Evolutionary conservation across 2,888 invertebrate species (phyloP).

Genomic region (Macrosiphum euphorbiae): DNA sequence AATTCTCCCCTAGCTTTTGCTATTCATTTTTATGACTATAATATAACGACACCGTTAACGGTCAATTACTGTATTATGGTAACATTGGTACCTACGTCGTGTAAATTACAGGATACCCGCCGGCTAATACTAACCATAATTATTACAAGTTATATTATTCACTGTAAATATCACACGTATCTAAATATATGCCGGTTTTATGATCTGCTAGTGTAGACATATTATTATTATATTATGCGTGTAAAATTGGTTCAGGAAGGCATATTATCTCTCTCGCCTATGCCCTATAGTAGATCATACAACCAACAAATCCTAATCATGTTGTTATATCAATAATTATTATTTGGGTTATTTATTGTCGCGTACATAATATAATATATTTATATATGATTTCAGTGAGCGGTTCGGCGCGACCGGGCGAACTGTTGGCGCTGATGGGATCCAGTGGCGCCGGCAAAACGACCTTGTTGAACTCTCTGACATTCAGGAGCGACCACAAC

Average conservation of each 20-base stretch:
- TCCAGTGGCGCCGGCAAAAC: conserved; percentile 96
- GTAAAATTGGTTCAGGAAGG: neutral
- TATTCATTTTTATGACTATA: neutral
- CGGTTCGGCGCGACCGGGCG: conserved; percentile 88
- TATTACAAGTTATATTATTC: neutral
- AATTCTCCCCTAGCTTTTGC: neutral
- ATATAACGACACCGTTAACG: neutral
- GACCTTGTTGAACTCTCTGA: conserved; percentile 89
- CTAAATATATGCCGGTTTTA: neutral
- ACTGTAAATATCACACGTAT: neutral
- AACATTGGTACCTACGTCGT: neutral
- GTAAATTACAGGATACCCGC: neutral
- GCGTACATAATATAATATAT: neutral
- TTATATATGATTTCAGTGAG: conserved; percentile 74
- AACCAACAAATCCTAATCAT: neutral
- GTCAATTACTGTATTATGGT: neutral
- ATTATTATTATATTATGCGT: neutral
- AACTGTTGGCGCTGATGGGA: conserved; percentile 88
- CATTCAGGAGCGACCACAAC: conserved; percentile 82
- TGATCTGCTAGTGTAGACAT: neutral
- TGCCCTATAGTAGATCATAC: neutral
- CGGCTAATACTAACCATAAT: neutral
- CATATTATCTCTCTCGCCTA: neutral
- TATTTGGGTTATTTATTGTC: neutral
- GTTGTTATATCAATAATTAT: neutral